A percentile compares a stretch with the other conserved stretches of the same genome.
Evolutionary conservation across 2,888 invertebrate genomes (phyloP).

Genomic region (Gymnocheta viridis): DNA sequence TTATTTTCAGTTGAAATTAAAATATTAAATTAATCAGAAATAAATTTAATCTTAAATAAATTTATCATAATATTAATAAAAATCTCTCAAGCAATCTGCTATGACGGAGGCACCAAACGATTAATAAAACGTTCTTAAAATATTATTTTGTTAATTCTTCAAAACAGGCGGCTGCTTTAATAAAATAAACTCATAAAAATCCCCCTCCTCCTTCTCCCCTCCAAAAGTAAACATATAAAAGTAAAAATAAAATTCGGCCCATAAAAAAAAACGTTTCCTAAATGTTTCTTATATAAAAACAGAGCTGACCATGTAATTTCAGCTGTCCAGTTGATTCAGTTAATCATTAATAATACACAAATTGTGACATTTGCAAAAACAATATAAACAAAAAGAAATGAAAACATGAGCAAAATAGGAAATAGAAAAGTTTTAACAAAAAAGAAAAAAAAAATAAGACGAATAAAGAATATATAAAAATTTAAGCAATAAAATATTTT

Average conservation of each 20-base stretch:
- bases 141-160: not conserved
- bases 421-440: constrained; percentile 12
- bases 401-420: not conserved
- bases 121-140: not conserved
- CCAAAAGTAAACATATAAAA: not conserved
- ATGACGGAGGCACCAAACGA: not conserved
- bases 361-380: not conserved
- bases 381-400: not conserved
- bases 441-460: not conserved
- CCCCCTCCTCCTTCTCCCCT: not conserved
- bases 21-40: no score
- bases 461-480: not conserved
- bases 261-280: not conserved
- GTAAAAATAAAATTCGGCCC: no score
- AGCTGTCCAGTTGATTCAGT: not conserved
- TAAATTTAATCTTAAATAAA: no score
- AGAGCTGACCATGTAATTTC: not conserved
- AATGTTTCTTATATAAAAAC: not conserved
- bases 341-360: not conserved
- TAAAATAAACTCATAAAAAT: not conserved
- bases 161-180: not conserved
- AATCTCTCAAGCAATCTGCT: no score
- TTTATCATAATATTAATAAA: no score
- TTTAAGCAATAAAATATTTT: constrained; percentile 13
- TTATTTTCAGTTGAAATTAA: no score